A percentile compares a stretch with the other conserved stretches of the same genome.
Conservation (phyloP, 2,888 invertebrate genomes). For the Antheraea assamensis region DNA sequence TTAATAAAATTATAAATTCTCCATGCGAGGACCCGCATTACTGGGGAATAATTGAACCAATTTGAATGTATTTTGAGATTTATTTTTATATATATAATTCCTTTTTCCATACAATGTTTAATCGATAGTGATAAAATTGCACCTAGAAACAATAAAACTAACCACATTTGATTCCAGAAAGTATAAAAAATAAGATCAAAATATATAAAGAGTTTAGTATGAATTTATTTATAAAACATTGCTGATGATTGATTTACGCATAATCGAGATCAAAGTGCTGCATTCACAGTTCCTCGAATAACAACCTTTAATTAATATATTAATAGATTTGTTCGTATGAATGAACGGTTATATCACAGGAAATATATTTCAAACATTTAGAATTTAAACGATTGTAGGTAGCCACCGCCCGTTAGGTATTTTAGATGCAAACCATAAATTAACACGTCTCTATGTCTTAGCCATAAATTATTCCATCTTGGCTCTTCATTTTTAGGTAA, state of each 20-base stretch:
- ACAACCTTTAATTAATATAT: conserved; percentile 14
- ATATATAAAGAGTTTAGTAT: not conserved
- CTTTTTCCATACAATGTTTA: too few species aligned
- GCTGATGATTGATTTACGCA: conserved; percentile 2
- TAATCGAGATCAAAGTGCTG: conserved; percentile 19
- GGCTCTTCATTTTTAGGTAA: too few species aligned
- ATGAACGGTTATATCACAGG: conserved; percentile 35
- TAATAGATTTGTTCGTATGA: conserved; percentile 16
- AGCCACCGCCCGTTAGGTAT: not conserved
- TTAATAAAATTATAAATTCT: too few species aligned
- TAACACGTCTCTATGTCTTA: not conserved
- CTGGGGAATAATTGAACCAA: too few species aligned
- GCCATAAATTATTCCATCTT: too few species aligned
- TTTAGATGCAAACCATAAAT: not conserved
- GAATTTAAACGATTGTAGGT: conserved; percentile 24
- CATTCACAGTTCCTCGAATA: conserved; percentile 17
- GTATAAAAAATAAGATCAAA: not conserved
- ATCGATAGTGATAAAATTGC: too few species aligned
- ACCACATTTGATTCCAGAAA: not conserved
- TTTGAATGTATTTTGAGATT: too few species aligned
- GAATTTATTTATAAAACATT: not conserved
- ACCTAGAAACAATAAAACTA: too few species aligned
- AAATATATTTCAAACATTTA: conserved; percentile 49
- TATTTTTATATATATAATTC: too few species aligned
- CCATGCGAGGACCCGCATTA: too few species aligned